Evolutionary conservation across 30 jellyfish, hydroid and myxozoan genomes (phyloP).

Genomic region (Morbakka virulenta): DNA sequence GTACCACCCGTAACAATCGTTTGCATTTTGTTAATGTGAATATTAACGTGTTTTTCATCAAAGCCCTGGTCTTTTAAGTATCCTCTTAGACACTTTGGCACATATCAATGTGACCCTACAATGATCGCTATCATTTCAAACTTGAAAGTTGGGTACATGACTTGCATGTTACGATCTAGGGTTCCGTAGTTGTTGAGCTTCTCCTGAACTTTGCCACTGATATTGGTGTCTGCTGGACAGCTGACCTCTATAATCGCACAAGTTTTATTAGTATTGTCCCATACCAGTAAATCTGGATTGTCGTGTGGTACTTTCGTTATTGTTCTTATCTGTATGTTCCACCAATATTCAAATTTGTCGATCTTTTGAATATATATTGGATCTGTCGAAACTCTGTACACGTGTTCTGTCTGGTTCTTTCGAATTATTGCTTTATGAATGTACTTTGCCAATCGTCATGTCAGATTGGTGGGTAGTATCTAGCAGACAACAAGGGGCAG

Average conservation of each 20-base stretch:
- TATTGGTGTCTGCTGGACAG: background rate
- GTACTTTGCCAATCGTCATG: background rate
- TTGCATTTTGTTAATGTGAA: background rate
- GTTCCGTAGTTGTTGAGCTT: background rate
- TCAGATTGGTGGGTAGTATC: conserved; percentile 1
- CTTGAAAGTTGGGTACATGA: background rate
- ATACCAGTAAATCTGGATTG: background rate
- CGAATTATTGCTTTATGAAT: background rate
- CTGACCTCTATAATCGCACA: background rate
- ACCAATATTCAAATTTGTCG: background rate
- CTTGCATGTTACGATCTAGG: background rate
- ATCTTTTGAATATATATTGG: background rate
- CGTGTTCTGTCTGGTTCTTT: background rate
- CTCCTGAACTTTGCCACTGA: background rate
- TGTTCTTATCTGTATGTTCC: background rate
- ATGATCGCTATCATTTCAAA: background rate
- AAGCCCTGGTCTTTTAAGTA: background rate
- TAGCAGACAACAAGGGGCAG: conserved; percentile 9
- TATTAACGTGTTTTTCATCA: background rate
- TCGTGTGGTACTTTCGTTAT: background rate
- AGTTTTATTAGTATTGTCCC: background rate
- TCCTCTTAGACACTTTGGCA: background rate
- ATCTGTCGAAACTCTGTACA: background rate
- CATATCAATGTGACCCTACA: background rate
- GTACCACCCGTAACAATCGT: too few species aligned